phyloP scores from a whole-genome alignment of 2,797 vertebrate species.

The Anas flavirostris region DNA sequence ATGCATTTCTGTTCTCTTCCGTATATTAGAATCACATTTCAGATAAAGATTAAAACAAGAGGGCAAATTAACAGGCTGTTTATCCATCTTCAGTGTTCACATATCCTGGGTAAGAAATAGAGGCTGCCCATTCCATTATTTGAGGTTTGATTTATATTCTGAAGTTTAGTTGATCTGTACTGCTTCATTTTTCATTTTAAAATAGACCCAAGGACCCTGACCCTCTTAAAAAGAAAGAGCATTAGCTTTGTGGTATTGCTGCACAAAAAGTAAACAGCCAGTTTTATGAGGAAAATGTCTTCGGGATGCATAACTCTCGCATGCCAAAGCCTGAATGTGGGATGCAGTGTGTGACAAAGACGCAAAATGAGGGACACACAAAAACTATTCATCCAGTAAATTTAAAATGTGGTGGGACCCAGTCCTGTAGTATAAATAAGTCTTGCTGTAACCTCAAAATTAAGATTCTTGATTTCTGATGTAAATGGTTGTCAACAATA shows the following conservation, averaged over 20 bases:
- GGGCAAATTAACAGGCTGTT: slow-evolving; percentile 8
- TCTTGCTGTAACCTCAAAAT: slow-evolving; percentile 48
- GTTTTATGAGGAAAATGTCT: slow-evolving; percentile 65
- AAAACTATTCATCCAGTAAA: slow-evolving; percentile 39
- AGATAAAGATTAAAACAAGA: slow-evolving; percentile 50
- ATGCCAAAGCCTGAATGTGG: slow-evolving; percentile 59
- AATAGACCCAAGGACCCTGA: slow-evolving; percentile 55
- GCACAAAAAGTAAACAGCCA: slow-evolving; percentile 61
- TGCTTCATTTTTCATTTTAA: slow-evolving; percentile 69
- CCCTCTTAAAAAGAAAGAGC: slow-evolving; percentile 63
- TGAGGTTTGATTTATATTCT: slow-evolving; percentile 61
- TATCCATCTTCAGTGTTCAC: slow-evolving; percentile 14
- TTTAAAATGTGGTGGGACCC: slow-evolving; percentile 44
- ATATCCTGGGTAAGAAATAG: slow-evolving; percentile 26
- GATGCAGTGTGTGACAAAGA: slow-evolving; percentile 57
- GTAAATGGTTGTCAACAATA: slow-evolving; percentile 40
- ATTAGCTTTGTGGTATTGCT: slow-evolving; percentile 63
- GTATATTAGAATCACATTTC: slow-evolving; percentile 31
- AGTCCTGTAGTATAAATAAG: slow-evolving; percentile 34
- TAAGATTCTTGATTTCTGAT: slow-evolving; percentile 44
- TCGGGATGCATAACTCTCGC: slow-evolving; percentile 21
- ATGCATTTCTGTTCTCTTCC: neutral
- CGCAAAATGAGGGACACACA: neutral
- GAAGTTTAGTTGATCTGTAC: slow-evolving; percentile 50
- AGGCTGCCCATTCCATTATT: slow-evolving; percentile 15